Evolutionary conservation across 2,888 invertebrate genomes (phyloP), one percentile per base, ranked within the genome.

Genomic region (Caenorhabditis becei): DNA sequence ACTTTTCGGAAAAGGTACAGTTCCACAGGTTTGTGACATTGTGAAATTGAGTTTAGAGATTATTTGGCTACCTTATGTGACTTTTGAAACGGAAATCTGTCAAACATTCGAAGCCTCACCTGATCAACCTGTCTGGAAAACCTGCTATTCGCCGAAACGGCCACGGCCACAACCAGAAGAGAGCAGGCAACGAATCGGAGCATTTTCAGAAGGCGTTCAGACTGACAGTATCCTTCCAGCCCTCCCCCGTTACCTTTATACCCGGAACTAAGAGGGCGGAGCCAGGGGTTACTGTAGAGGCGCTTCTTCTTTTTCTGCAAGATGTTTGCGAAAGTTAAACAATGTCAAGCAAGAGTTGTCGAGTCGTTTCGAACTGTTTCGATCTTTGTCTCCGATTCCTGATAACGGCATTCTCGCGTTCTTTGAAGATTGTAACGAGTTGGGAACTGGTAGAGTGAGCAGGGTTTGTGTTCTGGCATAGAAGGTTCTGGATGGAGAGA

Each of bases 301-400:
- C 47, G 59, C 65, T 49, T 70, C 59, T 70, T 70, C 37, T 35
- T 54, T 72, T 71, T 63, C 54, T 61, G 54, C 44, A 49, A 28
- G 53, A 65, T 74, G 66, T 74, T 74, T 74, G 74, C 74, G 26
- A 44, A 49, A n/a, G 74, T 74, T 74, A 74, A 74, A 74, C 74
- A 72, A 72, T 70, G 70, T 70, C 70, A 71, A 71, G 71, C 71
- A 71, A 71, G 32, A 16, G 41, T 10, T 14, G 41, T 14, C 41
- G 41, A 41, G 41, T 41, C 14, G 74, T 59, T 63, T 53, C 54
- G 58, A 65, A 62, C 53, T 62, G 53, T 70, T 59, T 59, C 69
- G 26, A 70, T 16, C 59, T 23, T 56, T 44, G 49, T 18, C 32
- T 4, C 32, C 32, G 32, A 32, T 7, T 41, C 54, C 53, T 47